These are phyloP conservation scores for Atherinomorus stipes DNA, from an alignment of 2,113 vertebrate species.

Conservation along the genomic window DNA sequence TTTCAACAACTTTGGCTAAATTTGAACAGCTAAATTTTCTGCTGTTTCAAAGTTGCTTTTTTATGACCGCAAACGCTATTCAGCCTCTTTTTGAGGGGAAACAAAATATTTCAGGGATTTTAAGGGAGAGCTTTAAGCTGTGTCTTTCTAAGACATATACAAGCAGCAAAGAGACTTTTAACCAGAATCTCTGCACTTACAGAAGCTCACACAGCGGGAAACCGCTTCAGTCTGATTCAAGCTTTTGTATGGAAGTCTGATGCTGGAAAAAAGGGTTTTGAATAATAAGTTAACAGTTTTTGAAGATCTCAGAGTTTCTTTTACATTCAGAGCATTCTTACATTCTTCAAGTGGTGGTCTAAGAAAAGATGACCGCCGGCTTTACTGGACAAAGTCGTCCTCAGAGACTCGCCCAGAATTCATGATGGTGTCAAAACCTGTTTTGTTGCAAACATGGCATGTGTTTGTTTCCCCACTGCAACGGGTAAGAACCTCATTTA, in stretches of 20 bases:
- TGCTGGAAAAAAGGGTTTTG: background rate
- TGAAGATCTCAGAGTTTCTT: background rate
- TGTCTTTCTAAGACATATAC: background rate
- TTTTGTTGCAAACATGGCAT: constrained; percentile 49
- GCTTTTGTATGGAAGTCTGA: background rate
- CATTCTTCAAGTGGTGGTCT: background rate
- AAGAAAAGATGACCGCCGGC: background rate
- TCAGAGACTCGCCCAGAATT: constrained; percentile 4
- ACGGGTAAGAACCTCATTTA: constrained; percentile 55
- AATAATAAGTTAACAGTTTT: background rate
- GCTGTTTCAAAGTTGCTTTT: background rate
- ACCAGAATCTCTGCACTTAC: background rate
- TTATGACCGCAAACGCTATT: too few relatives aligned
- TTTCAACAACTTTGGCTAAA: too few relatives aligned
- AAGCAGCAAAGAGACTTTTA: background rate
- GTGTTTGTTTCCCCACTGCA: constrained; percentile 54
- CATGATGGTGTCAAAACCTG: constrained; percentile 34
- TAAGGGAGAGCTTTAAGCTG: background rate
- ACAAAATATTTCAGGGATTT: background rate
- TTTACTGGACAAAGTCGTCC: constrained; percentile 5
- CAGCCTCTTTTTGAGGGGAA: background rate
- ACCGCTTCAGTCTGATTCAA: background rate
- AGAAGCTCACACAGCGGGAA: background rate
- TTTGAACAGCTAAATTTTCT: too few relatives aligned
- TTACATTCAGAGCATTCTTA: too few relatives aligned